phyloP scores from a whole-genome alignment of 1,140 invertebrate species.

The Ylistrum balloti region DNA sequence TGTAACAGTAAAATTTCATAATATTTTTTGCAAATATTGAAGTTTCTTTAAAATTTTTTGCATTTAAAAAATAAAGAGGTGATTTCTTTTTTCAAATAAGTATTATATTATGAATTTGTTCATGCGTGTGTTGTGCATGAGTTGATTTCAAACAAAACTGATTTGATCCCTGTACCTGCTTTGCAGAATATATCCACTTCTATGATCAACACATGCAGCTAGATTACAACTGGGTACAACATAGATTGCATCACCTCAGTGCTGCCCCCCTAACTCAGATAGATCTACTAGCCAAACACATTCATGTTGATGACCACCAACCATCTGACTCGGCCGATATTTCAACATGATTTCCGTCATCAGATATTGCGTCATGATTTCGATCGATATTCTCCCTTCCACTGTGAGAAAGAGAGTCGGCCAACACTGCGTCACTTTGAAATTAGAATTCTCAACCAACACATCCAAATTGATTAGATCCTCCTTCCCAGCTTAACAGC shows the following conservation, averaged over 20 bases:
- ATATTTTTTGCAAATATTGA: too few species aligned
- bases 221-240: neutral
- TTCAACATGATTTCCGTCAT: conserved; percentile 20
- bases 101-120: neutral
- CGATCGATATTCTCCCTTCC: conserved; percentile 6
- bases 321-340: conserved; percentile 18
- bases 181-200: conserved; percentile 24
- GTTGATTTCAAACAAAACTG: conserved; percentile 8
- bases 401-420: conserved; percentile 29
- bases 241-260: conserved; percentile 4
- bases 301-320: neutral
- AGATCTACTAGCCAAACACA: conserved; percentile 27
- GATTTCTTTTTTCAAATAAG: too few species aligned
- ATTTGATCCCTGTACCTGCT: conserved; percentile 1
- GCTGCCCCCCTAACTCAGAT: conserved; percentile 30
- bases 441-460: conserved; percentile 32
- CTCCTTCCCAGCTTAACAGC: conserved; percentile 1
- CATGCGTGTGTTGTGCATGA: neutral
- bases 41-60: too few species aligned
- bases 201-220: conserved; percentile 21
- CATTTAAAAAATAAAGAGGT: too few species aligned
- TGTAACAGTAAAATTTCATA: too few species aligned
- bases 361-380: conserved; percentile 15
- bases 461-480: conserved; percentile 5
- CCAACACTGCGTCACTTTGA: neutral